Conservation (phyloP, 2,113 vertebrate species). For the Dipodomys merriami region DNA sequence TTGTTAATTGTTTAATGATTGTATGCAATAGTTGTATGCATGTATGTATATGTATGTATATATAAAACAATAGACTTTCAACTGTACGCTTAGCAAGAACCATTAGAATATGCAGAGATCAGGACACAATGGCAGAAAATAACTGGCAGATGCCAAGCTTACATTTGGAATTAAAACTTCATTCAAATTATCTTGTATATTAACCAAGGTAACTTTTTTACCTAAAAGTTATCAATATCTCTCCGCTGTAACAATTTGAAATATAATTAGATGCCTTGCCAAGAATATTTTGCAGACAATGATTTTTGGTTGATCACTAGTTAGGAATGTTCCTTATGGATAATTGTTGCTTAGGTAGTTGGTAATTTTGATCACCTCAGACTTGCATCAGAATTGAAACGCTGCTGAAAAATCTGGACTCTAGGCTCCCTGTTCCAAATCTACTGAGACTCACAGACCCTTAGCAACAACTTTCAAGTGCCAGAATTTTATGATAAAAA, state of each 20-base stretch:
- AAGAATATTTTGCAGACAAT: background rate
- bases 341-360: background rate
- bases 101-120: background rate
- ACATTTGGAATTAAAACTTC: background rate
- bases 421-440: constrained; percentile 23
- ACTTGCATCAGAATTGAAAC: background rate
- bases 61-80: background rate
- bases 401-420: background rate
- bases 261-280: background rate
- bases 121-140: background rate
- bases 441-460: background rate
- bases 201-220: background rate
- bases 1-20: background rate
- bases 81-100: background rate
- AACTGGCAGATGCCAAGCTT: background rate
- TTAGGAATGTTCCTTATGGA: background rate
- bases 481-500: constrained; percentile 49
- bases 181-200: constrained; percentile 15
- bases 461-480: constrained; percentile 37
- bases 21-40: background rate
- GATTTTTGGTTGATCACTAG: background rate
- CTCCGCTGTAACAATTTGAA: background rate
- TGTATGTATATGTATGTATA: too few relatives aligned
- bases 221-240: background rate
- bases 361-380: background rate